Evolutionary conservation across 2,888 invertebrate genomes (phyloP).

Genomic region (Dichetophora obliterata): DNA sequence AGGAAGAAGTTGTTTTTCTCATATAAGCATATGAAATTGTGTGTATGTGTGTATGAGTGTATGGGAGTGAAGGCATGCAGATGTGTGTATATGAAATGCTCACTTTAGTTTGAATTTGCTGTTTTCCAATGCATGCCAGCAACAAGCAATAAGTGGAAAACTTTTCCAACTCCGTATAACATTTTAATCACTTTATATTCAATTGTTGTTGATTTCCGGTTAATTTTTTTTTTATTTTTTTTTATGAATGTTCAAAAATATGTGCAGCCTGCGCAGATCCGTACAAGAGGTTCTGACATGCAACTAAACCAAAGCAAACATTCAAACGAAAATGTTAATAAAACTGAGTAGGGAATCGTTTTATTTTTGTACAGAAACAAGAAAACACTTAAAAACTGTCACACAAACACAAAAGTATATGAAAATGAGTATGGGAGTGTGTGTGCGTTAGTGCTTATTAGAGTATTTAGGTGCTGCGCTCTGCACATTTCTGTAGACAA

Average conservation of each 20-base stretch:
- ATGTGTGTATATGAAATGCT: neutral
- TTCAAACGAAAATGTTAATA: neutral
- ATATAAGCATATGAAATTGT: neutral
- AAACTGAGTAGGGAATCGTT: neutral
- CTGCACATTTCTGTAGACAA: too few relatives aligned
- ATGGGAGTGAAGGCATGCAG: too few relatives aligned
- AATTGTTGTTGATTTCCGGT: neutral
- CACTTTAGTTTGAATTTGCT: neutral
- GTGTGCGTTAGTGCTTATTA: neutral
- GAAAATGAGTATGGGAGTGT: neutral
- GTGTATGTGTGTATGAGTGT: neutral
- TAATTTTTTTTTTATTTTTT: neutral
- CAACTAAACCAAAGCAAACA: neutral
- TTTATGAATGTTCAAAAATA: neutral
- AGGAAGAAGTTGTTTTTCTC: neutral
- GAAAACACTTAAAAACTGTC: too few relatives aligned
- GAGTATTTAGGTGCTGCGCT: neutral
- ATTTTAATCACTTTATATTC: neutral
- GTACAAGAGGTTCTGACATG: neutral
- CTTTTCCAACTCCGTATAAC: slow-evolving; percentile 5
- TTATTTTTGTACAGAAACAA: neutral
- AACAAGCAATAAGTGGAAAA: slow-evolving; percentile 16
- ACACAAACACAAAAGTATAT: neutral
- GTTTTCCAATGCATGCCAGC: neutral
- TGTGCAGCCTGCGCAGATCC: neutral